Base-by-base conservation (phyloP, 2,888 invertebrate species). In the Heteropelma amictum region DNA sequence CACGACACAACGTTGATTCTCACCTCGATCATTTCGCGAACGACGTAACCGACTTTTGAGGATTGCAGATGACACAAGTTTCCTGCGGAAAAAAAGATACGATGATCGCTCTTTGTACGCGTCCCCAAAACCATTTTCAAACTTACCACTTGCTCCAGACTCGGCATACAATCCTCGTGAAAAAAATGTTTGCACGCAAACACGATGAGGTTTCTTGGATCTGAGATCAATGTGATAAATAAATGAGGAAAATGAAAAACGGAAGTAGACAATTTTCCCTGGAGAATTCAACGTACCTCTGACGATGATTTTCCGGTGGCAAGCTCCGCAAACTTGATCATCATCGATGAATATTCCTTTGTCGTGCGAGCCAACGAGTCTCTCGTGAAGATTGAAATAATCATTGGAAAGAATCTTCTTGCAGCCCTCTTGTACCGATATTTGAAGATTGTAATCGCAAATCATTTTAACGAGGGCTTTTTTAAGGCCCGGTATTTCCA, bases 381-480 rank as follows among this genome's bases (percentile, higher is more conserved):
- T 95, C 81, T 96, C 93, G 85, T 97, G 95, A 49, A 97, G 90
- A 85, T 95, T 94, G 83, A 96, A 97, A 88, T 97, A 97, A 90
- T 98, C 98, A 1, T 94, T 93, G 1, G 96, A 92, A n/a, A 98
- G 92, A 76, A 98, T 97, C 85, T 95, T 94, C 84, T 96, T 95
- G 88, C 96, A 97, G 0, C 96, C 96, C 88, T 97, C 95, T 88
- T 97, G 95, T 19, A 97, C 94, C 1, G 97, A 95, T 26, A 97
- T 94, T 93, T 98, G 98, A 72, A 98, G 91, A 85, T 96, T 96
- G 89, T 97, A 98, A 88, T 99, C 99, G 83, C 96, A 95, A 90
- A 99, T 92, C 93, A 99, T 97, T 90, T 97, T 98, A 1, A 97
- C 96, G 7, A 99, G 91, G 0, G 98, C 96, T 83, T 95, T 94